phyloP scores from a whole-genome alignment of 2,797 vertebrate genomes.

The Danio aesculapii region DNA sequence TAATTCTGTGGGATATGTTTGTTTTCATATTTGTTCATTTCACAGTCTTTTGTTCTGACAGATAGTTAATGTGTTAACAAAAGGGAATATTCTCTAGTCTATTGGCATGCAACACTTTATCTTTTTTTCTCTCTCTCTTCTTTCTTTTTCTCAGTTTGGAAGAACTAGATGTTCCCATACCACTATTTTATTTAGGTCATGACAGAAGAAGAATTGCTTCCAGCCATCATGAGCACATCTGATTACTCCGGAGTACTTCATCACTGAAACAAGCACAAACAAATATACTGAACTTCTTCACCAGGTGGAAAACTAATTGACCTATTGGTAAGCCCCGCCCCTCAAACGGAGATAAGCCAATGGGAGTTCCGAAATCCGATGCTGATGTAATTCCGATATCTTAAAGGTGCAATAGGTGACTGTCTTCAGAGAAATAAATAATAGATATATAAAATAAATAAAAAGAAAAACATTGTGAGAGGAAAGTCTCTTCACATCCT shows the following conservation, averaged over 20 bases:
- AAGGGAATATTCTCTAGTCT: neutral
- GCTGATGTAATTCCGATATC: too few relatives aligned
- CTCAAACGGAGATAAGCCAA: too few relatives aligned
- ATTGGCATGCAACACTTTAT: neutral
- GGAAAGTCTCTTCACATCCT: too few relatives aligned
- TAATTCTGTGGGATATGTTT: neutral
- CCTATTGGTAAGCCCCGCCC: too few relatives aligned
- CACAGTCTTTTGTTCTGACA: constrained; percentile 1
- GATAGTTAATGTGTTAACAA: neutral
- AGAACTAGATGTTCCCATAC: neutral
- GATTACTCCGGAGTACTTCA: neutral
- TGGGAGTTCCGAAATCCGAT: too few relatives aligned
- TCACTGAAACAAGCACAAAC: neutral
- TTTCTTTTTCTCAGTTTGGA: neutral
- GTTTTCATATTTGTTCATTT: neutral
- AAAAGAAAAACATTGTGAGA: too few relatives aligned
- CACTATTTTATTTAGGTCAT: constrained; percentile 48
- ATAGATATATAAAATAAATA: too few relatives aligned
- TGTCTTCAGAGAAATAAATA: too few relatives aligned
- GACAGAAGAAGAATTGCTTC: constrained; percentile 27
- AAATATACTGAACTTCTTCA: too few relatives aligned
- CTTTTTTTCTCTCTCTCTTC: neutral
- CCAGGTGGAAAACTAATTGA: too few relatives aligned
- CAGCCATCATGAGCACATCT: neutral
- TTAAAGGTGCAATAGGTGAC: too few relatives aligned